Conservation (phyloP, 2,888 invertebrate genomes). For the Polyommatus icarus region DNA sequence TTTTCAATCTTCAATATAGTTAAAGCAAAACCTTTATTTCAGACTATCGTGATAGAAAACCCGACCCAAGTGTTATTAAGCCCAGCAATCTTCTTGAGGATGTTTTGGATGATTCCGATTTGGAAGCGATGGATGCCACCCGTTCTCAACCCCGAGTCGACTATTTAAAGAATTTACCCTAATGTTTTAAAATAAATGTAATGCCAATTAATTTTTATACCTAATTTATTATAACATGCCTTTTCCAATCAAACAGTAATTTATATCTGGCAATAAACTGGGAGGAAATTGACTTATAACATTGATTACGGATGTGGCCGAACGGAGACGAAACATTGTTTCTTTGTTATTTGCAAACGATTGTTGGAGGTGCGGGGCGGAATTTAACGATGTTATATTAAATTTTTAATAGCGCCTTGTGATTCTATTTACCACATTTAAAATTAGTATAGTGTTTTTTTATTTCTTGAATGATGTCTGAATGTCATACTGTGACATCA, state of each 20-base stretch:
- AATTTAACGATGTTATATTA: neutral
- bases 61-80: no score
- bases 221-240: neutral
- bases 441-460: no score
- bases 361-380: neutral
- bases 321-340: slow-evolving; percentile 3
- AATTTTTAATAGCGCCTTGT: neutral
- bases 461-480: no score
- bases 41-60: slow-evolving; percentile 3
- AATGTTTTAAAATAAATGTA: neutral
- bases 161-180: neutral
- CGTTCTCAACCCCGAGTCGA: neutral
- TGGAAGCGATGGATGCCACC: neutral
- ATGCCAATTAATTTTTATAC: neutral
- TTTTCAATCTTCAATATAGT: no score
- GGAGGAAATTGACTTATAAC: neutral
- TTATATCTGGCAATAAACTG: neutral
- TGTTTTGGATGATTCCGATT: neutral
- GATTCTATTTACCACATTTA: no score
- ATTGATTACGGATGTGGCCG: neutral
- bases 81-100: neutral
- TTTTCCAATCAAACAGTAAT: neutral
- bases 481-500: no score
- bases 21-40: neutral
- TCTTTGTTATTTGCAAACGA: neutral